phyloP scores from a whole-genome alignment of 1,140 invertebrate species.

The Belonocnema kinseyi region DNA sequence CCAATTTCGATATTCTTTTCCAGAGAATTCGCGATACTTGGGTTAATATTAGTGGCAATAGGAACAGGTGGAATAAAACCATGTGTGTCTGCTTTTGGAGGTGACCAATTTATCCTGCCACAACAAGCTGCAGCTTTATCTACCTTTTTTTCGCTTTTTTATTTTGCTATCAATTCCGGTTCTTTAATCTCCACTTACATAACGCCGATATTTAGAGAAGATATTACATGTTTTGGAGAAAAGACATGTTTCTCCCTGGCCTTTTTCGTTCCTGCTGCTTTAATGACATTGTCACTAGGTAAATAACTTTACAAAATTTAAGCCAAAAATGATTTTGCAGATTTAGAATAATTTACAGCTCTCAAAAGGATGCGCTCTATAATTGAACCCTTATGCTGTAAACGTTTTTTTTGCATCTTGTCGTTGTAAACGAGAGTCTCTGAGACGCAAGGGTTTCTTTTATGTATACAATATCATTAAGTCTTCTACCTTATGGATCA shows the following conservation, averaged over 20 bases:
- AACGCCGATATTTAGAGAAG: conserved; percentile 90
- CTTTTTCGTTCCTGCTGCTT: conserved; percentile 91
- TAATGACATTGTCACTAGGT: conserved; percentile 90
- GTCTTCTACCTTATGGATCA: too few species aligned
- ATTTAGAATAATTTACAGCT: too few species aligned
- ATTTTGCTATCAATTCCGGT: conserved; percentile 95
- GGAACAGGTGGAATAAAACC: conserved; percentile 98
- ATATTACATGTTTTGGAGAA: conserved; percentile 88
- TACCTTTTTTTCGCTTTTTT: conserved; percentile 95
- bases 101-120: conserved; percentile 93
- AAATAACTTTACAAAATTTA: conserved; percentile 59
- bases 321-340: too few species aligned
- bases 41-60: conserved; percentile 88
- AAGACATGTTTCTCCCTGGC: conserved; percentile 92
- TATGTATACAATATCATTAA: too few species aligned
- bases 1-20: conserved; percentile 52
- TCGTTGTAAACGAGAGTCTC: too few species aligned
- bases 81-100: conserved; percentile 97
- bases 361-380: too few species aligned
- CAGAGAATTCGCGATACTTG: conserved; percentile 85
- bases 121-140: conserved; percentile 85
- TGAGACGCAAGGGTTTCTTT: too few species aligned
- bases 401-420: too few species aligned
- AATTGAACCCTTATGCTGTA: too few species aligned
- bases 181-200: conserved; percentile 92